These are phyloP conservation scores for Urocolius indicus DNA, from an alignment of 2,113 vertebrate genomes.

Conservation along the genomic window DNA sequence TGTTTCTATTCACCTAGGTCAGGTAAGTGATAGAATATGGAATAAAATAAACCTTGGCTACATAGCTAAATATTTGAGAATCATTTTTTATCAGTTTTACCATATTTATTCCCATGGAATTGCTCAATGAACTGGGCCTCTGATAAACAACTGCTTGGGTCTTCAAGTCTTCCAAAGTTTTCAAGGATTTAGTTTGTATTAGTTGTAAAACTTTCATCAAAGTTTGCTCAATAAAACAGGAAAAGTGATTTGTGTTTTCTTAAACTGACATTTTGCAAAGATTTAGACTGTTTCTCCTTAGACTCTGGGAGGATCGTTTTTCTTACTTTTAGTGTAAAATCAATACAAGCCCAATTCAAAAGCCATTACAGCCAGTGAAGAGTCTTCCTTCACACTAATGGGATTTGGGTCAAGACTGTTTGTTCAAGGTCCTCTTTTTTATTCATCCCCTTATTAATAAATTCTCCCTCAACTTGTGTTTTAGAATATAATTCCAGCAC, in stretches of 20 bases:
- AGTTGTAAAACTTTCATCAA: neutral
- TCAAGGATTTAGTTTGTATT: neutral
- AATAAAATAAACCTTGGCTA: neutral
- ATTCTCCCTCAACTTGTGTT: neutral
- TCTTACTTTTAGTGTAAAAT: constrained; percentile 3
- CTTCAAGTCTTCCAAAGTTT: neutral
- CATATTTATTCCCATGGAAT: neutral
- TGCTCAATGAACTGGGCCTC: neutral
- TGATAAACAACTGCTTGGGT: neutral
- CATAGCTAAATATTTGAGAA: neutral
- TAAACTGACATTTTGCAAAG: neutral
- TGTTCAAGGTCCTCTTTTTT: neutral
- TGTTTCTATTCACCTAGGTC: neutral
- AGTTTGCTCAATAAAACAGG: neutral
- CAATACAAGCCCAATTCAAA: constrained; percentile 45
- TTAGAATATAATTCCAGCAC: neutral
- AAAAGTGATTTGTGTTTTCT: neutral
- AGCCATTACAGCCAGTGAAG: neutral
- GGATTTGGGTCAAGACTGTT: neutral
- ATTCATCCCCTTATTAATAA: neutral
- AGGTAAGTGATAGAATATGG: neutral
- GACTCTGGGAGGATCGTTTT: neutral
- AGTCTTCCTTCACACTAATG: neutral
- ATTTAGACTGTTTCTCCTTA: neutral
- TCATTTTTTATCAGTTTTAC: neutral